Base-by-base conservation (phyloP, 1,140 invertebrate species). In the Aphelenchoides besseyi region DNA sequence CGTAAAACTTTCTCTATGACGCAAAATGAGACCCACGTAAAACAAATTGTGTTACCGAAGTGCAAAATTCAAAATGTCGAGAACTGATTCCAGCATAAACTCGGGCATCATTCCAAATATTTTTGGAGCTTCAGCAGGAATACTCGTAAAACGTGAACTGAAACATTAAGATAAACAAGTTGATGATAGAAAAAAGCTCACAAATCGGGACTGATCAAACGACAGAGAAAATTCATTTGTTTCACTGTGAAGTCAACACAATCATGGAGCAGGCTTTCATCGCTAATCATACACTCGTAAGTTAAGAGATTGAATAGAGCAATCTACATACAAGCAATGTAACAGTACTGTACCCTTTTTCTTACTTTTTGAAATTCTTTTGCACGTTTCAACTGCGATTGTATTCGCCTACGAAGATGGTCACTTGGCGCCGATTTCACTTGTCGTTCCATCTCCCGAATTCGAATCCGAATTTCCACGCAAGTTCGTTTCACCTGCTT, bases 101-200 rank as follows among this genome's bases (percentile, higher is more conserved):
- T 92, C 91, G 55, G 92, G 91, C 1, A 92, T 91, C 0, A 90
- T 89, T 23, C 91, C 89, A 85, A 95, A 97, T 86, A 95, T 78
- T 90, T 88, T 23, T 95, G 86, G 72, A 90, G 91, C 41, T 91
- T 88, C 55, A 90, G 87, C 69, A 9, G 68, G 79, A 54, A 78
- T 16, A n/a, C 32, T 61, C 41, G 32, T 32, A 30, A 67, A 32
- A n/a, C 33, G 26, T 62, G 16, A 32, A 61, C 72, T 74, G 33
- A 57, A 74, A 55, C 2, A 29, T 16, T 62, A 1, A 9, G 18
- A 5, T 18, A 0, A 9, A 8, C 16, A 41, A 30, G 26, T 55
- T 18, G 12, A 69, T 0, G 16, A 26, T 29, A 76, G 1, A 62
- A 18, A 37, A 16, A 12, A 9, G 52, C 74, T 74, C 76, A 80